phyloP scores from a whole-genome alignment of 64 coral and sea anemone species.

The Actinia equina region DNA sequence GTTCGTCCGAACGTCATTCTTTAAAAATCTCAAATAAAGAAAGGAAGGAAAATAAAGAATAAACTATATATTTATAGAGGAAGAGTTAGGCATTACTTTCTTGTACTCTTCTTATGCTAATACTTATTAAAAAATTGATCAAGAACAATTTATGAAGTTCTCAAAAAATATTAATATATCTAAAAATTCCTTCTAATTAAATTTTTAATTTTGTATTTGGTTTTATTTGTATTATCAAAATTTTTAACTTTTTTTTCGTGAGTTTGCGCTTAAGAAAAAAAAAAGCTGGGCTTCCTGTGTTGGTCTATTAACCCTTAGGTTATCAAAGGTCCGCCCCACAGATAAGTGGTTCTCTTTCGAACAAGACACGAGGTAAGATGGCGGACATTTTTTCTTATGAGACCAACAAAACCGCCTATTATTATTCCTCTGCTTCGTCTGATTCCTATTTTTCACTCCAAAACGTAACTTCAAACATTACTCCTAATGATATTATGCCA shows the following conservation, averaged over 20 bases:
- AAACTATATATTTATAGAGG: too few species aligned
- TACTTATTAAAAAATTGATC: too few species aligned
- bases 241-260: background rate
- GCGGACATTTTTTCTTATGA: background rate
- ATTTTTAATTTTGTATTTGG: too few species aligned
- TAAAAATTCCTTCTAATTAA: too few species aligned
- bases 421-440: background rate
- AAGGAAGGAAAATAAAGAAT: too few species aligned
- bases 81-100: too few species aligned
- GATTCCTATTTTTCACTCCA: background rate
- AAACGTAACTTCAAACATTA: background rate
- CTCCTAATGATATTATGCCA: background rate
- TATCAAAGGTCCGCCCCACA: slow-evolving; percentile 49
- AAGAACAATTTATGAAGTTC: too few species aligned
- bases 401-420: background rate
- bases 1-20: background rate
- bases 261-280: background rate
- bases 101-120: too few species aligned
- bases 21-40: too few species aligned
- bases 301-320: background rate
- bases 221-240: background rate
- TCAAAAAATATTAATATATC: too few species aligned
- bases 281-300: background rate
- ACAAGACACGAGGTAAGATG: slow-evolving; percentile 87
- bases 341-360: slow-evolving; percentile 26